Base-by-base conservation (phyloP, 2,888 invertebrate genomes). In the Teinopalpus imperialis region DNA sequence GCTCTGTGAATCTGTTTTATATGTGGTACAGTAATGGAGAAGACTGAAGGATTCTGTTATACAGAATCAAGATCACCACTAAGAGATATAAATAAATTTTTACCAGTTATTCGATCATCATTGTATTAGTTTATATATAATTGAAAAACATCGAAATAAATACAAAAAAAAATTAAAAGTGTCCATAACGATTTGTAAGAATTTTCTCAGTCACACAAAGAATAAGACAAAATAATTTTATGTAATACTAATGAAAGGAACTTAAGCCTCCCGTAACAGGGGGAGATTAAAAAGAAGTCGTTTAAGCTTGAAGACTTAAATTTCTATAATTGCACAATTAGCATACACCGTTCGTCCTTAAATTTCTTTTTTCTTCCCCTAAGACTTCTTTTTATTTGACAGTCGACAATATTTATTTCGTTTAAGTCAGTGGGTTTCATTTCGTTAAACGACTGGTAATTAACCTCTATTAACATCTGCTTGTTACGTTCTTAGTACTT, bases 251-350 rank as follows among this genome's bases (percentile, higher is more conserved):
- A 46, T 30, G 34, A 46, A 23, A 30, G 40, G 16, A 23, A 10
- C 31, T 12, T 35, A 29, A 46, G 40, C 40, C 23, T 30, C 46
- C 29, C 14, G 27, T 34, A 46, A 46, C 29, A 23, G 26, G 23
- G 7, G 31, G 32, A 45, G 24, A 45, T 32, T 39, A 21, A 16
- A 8, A 21, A 14, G 31, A 44, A 39, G 24, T 40, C 39, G 21
- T 45, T 32, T 13, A 34, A 39, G 32, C 27, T 32, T 34, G 27
- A 34, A 40, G 34, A 39, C 39, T 45, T 39, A 44, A 44, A 39
- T 44, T 39, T 45, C 18, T 45, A 32, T 45, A 39, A 45, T 45
- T 39, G 32, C 13, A 31, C 44, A 45, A 45, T 45, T 45, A 45
- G 39, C 39, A 45, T 45, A 45, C 44, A 45, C 44, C 32, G 26